Conservation (phyloP, 2,797 vertebrate species). For the Antennarius maculatus region DNA sequence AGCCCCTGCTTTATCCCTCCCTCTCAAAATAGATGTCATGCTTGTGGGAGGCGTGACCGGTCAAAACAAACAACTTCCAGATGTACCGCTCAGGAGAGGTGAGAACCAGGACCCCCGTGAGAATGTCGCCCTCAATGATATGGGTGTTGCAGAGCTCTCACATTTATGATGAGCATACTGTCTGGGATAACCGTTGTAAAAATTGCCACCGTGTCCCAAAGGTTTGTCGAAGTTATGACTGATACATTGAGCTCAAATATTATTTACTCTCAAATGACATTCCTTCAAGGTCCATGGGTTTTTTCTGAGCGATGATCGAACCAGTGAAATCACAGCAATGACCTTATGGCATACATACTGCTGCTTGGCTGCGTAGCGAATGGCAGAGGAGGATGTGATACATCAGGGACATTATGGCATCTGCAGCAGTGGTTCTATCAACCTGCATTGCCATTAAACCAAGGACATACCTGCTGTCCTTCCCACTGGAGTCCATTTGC, state of each 20-base stretch:
- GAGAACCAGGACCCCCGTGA: background rate
- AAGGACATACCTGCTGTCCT: conserved; percentile 68
- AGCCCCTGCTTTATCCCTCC: conserved; percentile 4
- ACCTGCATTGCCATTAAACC: conserved; percentile 60
- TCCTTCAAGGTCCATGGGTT: conserved; percentile 49
- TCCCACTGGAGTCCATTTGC: conserved; percentile 57
- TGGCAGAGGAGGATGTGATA: conserved; percentile 36
- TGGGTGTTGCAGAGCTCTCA: conserved; percentile 5
- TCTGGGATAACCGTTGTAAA: conserved; percentile 8
- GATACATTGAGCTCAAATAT: conserved; percentile 33
- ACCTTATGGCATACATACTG: conserved; percentile 43
- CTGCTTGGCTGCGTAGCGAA: conserved; percentile 19
- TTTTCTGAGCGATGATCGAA: conserved; percentile 26
- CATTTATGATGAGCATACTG: background rate
- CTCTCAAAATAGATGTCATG: conserved; percentile 17
- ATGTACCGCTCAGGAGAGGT: background rate
- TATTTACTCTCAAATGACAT: conserved; percentile 42
- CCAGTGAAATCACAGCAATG: conserved; percentile 35
- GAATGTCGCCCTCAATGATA: conserved; percentile 4
- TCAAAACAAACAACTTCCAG: conserved; percentile 22
- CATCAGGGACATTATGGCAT: conserved; percentile 47
- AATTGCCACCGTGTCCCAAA: conserved; percentile 16
- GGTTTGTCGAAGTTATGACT: conserved; percentile 39
- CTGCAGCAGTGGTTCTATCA: conserved; percentile 56
- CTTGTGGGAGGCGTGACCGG: background rate